Evolutionary conservation across 2,888 invertebrate species (phyloP).

Genomic region (Bombyx huttoni): DNA sequence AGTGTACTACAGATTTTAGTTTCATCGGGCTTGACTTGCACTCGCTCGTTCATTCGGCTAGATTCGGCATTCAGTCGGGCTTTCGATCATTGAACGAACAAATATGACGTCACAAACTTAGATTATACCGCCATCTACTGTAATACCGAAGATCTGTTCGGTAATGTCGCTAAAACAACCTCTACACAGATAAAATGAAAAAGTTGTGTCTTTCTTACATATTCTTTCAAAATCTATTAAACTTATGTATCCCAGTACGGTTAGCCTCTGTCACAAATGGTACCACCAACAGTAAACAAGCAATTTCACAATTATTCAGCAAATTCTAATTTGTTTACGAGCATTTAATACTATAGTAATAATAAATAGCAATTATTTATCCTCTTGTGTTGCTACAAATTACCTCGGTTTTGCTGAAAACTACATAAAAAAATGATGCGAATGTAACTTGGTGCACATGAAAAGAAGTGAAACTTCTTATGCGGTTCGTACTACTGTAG

Average conservation of each 20-base stretch:
- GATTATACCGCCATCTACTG: slow-evolving; percentile 25
- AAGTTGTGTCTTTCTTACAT: no score
- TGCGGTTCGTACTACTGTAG: no score
- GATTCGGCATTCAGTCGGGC: slow-evolving; percentile 74
- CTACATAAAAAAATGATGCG: not conserved
- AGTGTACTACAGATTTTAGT: slow-evolving; percentile 76
- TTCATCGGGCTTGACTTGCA: slow-evolving; percentile 73
- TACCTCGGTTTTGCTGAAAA: no score
- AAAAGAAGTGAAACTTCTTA: no score
- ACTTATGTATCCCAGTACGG: no score
- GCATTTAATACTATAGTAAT: not conserved
- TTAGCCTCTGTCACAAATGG: no score
- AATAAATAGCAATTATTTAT: not conserved
- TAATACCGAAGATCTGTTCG: not conserved
- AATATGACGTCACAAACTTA: slow-evolving; percentile 44
- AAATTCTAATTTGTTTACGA: not conserved
- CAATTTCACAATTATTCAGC: not conserved
- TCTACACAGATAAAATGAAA: slow-evolving; percentile 6
- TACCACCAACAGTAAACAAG: no score
- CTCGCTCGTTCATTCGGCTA: slow-evolving; percentile 70
- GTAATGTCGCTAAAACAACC: slow-evolving; percentile 21
- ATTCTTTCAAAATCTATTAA: no score
- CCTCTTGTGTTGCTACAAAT: not conserved
- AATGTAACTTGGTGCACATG: no score
- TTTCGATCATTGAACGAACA: slow-evolving; percentile 58